Evolutionary conservation across 2,888 invertebrate species (phyloP).

Genomic region (Sipha maydis): DNA sequence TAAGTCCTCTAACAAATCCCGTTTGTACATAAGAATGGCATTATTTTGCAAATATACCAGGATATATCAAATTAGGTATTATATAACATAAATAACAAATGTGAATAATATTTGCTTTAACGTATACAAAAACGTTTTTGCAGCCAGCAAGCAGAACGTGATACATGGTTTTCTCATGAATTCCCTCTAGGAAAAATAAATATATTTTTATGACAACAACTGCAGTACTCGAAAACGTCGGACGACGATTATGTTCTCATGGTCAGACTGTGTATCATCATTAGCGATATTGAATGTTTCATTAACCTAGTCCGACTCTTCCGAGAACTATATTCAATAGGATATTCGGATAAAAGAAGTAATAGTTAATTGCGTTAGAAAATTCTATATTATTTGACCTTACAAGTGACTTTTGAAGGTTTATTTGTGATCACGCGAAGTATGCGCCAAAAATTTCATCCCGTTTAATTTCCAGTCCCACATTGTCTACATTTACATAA

Average conservation of each 20-base stretch:
- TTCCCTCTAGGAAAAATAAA: not conserved
- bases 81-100: no score
- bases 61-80: no score
- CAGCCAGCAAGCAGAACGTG: not conserved
- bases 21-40: no score
- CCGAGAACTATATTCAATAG: slow-evolving; percentile 12
- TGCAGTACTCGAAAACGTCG: not conserved
- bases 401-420: slow-evolving; percentile 20
- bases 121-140: not conserved
- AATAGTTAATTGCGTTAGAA: not conserved
- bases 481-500: not conserved
- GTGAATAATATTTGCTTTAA: no score
- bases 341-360: slow-evolving; percentile 11
- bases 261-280: not conserved
- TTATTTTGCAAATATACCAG: no score
- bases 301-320: slow-evolving; percentile 13
- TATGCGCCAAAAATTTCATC: not conserved
- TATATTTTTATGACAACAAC: not conserved
- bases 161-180: not conserved
- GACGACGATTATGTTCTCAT: slow-evolving; percentile 4
- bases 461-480: not conserved
- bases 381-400: not conserved
- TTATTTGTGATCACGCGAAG: not conserved
- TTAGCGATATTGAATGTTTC: slow-evolving; percentile 23
- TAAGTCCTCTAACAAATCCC: no score